Base-by-base conservation (phyloP, 2,797 vertebrate species). In the Coendou prehensilis region DNA sequence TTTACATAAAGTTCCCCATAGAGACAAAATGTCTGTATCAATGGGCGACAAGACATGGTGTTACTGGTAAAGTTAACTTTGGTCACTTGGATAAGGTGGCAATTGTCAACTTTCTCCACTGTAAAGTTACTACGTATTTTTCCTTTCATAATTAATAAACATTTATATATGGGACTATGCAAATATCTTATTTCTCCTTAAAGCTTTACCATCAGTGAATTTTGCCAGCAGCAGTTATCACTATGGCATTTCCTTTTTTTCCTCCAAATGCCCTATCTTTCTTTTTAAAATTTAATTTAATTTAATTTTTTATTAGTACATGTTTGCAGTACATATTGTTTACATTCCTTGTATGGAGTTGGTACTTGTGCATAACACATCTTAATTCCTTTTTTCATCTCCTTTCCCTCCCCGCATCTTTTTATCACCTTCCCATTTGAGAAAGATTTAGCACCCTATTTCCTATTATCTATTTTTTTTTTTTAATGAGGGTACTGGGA, bases 21-120 rank as follows among this genome's bases (percentile, higher is more conserved):
- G 82, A 13, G 22, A 9, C 54, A 8, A 52, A 23, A 15, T 5
- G 2, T 8, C 15, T 23, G 0, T 23, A 0, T 61, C 47, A 47
- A 5, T 6, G 9, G 64, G 10, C 20, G 59, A 0, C 0, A 61
- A 23, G 45, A 2, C 1, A 6, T 41, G 37, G 81, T 13, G 10
- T 87, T 45, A 4, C 6, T 28, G 26, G 9, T 23, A 41, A 26
- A 5, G 28, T 22, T 30, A 13, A 73, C 15, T 28, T 54, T 30
- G 23, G 33, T 23, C 52, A 17, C 8, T 6, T 59, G 67, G n/a
- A 1, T n/a, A 23, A 85, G n/a, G 13, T 10, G 1, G 0, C 4
- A 4, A 2, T 11, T 7, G 2, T 13, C 64, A 33, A 2, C 56
- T 92, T 23, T 3, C 45, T 71, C 23, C 30, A 28, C 15, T 52